Evolutionary conservation across 2,113 vertebrate genomes (phyloP).

Genomic region (Poeciliopsis occidentalis): DNA sequence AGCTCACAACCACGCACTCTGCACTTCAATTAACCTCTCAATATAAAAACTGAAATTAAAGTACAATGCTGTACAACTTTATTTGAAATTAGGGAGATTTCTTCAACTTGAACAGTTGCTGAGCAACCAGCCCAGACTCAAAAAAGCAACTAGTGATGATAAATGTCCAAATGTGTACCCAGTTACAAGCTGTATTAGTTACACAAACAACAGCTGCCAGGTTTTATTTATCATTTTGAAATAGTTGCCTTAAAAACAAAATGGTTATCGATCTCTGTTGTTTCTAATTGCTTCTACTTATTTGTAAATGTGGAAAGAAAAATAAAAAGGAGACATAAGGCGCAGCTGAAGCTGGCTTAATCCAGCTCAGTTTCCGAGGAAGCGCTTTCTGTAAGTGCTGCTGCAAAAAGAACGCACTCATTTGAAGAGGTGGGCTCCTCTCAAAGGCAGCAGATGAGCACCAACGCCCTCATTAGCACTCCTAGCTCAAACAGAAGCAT

Average conservation of each 20-base stretch:
- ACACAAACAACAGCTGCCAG: background rate
- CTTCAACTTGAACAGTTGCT: background rate
- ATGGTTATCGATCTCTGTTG: background rate
- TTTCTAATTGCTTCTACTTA: background rate
- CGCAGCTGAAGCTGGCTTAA: background rate
- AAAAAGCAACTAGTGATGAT: background rate
- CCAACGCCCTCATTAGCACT: slow-evolving; percentile 58
- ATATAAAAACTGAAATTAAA: background rate
- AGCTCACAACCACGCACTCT: background rate
- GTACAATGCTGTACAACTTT: background rate
- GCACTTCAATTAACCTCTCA: background rate
- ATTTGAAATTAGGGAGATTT: background rate
- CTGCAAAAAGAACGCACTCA: background rate
- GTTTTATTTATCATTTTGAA: background rate
- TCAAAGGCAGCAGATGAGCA: slow-evolving; percentile 52
- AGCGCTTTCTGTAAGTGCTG: background rate
- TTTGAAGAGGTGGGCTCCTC: slow-evolving; percentile 9
- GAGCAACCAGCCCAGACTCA: background rate
- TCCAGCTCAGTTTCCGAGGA: background rate
- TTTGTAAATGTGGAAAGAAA: background rate
- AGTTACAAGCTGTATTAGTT: background rate
- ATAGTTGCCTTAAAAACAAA: background rate
- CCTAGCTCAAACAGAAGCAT: slow-evolving; percentile 59
- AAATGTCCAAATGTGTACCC: background rate
- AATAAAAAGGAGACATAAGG: background rate